Evolutionary conservation across 2,888 invertebrate genomes (phyloP).

Genomic region (Athrips mouffetella): DNA sequence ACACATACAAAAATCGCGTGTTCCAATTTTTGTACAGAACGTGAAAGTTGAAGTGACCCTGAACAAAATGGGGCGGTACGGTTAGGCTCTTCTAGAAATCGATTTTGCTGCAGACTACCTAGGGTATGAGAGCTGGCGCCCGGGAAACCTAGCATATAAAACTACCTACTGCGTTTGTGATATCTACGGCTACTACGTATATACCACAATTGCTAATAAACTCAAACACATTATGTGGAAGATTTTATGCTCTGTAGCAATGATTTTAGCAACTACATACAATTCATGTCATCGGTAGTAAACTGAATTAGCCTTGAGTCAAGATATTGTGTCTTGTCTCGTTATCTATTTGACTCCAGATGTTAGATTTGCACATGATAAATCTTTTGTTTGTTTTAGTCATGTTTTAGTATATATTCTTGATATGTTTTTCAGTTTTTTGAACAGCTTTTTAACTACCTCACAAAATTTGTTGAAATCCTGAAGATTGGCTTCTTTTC

Average conservation of each 20-base stretch:
- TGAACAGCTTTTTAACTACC: too few relatives aligned
- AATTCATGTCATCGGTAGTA: conserved; percentile 13
- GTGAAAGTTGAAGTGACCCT: conserved; percentile 29
- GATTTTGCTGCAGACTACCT: conserved; percentile 27
- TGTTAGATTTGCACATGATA: conserved; percentile 17
- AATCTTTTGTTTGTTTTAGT: not conserved
- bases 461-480: too few relatives aligned
- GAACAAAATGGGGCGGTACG: conserved; percentile 30
- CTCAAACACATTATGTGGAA: too few relatives aligned
- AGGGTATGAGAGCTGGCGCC: not conserved
- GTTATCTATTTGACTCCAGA: conserved; percentile 31
- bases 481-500: too few relatives aligned
- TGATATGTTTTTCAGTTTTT: too few relatives aligned
- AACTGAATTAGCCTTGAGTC: conserved; percentile 46
- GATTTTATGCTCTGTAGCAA: not conserved
- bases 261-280: conserved; percentile 25
- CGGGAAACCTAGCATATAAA: conserved; percentile 8
- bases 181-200: too few relatives aligned
- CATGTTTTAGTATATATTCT: too few relatives aligned
- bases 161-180: too few relatives aligned
- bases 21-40: not conserved
- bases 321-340: conserved; percentile 26
- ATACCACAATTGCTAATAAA: too few relatives aligned
- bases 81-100: conserved; percentile 34
- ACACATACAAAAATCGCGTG: conserved; percentile 3